Conservation (phyloP, 2,797 vertebrate species). For the Melanotaenia boesemani region DNA sequence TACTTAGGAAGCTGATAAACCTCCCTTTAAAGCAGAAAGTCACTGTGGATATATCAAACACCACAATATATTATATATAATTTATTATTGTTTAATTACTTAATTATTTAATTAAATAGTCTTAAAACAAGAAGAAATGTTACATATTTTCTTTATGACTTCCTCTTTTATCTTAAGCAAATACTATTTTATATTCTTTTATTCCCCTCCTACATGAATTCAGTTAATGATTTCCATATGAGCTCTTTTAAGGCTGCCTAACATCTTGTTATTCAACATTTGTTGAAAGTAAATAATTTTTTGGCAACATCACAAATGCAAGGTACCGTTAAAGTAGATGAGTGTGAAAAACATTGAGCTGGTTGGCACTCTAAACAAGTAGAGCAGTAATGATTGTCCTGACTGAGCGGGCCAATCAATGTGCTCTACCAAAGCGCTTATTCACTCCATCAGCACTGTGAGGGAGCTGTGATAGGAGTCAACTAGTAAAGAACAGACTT, state of each 20-base stretch:
- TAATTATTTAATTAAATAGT: neutral
- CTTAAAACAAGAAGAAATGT: neutral
- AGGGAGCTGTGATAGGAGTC: constrained; percentile 13
- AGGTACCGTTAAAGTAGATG: constrained; percentile 5
- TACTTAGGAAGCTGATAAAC: constrained; percentile 43
- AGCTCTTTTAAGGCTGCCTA: neutral
- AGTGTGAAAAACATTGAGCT: constrained; percentile 43
- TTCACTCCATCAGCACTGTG: constrained; percentile 33
- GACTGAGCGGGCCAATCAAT: constrained; percentile 58
- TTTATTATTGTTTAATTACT: neutral
- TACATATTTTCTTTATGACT: neutral
- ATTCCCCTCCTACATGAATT: neutral
- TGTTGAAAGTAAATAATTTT: neutral
- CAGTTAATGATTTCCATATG: neutral
- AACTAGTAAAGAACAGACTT: neutral
- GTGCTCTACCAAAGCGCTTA: constrained; percentile 24
- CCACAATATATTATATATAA: neutral
- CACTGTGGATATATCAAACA: neutral
- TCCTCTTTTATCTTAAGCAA: neutral
- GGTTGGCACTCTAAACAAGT: constrained; percentile 45
- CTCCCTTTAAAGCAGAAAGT: constrained; percentile 22
- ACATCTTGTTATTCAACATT: constrained; percentile 3
- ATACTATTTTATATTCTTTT: neutral
- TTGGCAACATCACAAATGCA: neutral
- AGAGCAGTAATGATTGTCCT: constrained; percentile 65